phyloP scores from a whole-genome alignment of 2,888 invertebrate genomes.

The Eupithecia tripunctaria region DNA sequence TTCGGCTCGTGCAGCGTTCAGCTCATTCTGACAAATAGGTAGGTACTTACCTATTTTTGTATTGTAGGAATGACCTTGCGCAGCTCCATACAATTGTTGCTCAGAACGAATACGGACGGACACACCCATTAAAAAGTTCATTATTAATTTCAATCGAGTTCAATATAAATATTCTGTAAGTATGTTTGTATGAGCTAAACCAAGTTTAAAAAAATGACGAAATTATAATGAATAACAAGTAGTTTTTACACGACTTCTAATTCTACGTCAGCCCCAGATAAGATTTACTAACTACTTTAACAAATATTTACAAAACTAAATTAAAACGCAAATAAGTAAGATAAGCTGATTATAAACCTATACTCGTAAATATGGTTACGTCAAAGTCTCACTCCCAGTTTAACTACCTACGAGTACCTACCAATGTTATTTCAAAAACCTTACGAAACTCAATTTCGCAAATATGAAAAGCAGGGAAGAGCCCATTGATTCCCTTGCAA shows the following conservation, averaged over 20 bases:
- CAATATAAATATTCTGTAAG: background rate
- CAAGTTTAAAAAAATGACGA: background rate
- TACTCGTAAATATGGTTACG: background rate
- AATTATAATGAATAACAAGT: background rate
- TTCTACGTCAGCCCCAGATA: background rate
- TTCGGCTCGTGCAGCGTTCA: background rate
- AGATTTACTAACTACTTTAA: background rate
- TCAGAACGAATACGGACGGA: background rate
- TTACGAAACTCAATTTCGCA: conserved; percentile 9
- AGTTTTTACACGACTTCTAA: too few relatives aligned
- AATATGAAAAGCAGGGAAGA: conserved; percentile 20
- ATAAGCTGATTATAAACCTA: background rate
- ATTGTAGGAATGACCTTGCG: background rate
- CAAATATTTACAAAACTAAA: conserved; percentile 5
- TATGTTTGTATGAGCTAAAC: background rate
- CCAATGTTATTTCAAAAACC: conserved; percentile 6
- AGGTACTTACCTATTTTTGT: background rate
- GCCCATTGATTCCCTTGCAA: conserved; percentile 58
- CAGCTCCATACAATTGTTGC: background rate
- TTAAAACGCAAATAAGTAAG: background rate
- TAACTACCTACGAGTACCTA: background rate
- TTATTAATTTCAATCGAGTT: too few relatives aligned
- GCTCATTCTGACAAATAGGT: background rate
- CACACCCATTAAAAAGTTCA: too few relatives aligned
- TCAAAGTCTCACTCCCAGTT: background rate